Conservation (phyloP, 2,888 invertebrate genomes). For the Camponotus fellah region DNA sequence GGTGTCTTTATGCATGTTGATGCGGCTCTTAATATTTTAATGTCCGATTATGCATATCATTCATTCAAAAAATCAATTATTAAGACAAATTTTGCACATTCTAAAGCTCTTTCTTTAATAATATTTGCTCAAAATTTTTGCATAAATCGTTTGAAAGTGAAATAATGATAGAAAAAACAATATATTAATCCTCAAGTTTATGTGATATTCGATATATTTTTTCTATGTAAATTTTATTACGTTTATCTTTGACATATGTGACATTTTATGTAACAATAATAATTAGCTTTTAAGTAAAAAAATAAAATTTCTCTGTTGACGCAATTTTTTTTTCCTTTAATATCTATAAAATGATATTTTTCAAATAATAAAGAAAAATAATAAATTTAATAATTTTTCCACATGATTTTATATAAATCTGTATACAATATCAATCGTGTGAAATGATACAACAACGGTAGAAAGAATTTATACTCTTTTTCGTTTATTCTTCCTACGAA, state of each 20-base stretch:
- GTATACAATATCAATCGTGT: neutral
- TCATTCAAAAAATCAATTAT: neutral
- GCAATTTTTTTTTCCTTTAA: neutral
- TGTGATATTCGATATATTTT: neutral
- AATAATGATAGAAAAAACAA: neutral
- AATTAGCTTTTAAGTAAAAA: slow-evolving; percentile 4
- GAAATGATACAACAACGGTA: neutral
- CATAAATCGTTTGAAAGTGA: neutral
- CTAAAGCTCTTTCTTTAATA: neutral
- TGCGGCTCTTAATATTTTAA: slow-evolving; percentile 26
- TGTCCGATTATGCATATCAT: neutral
- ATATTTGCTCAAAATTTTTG: neutral
- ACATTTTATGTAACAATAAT: slow-evolving; percentile 13
- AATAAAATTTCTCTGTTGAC: neutral
- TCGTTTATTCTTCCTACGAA: slow-evolving; percentile 26
- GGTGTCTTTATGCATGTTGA: slow-evolving; percentile 49
- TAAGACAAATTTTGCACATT: neutral
- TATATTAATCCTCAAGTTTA: slow-evolving; percentile 6
- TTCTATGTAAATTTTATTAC: neutral
- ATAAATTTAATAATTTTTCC: slow-evolving; percentile 2
- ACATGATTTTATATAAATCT: neutral
- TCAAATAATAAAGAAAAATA: neutral
- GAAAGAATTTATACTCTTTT: slow-evolving; percentile 32
- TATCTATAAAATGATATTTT: neutral
- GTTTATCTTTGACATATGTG: neutral